These are phyloP conservation scores for Numenius phaeopus DNA, from an alignment of 2,797 vertebrate genomes.

Conservation along the genomic window DNA sequence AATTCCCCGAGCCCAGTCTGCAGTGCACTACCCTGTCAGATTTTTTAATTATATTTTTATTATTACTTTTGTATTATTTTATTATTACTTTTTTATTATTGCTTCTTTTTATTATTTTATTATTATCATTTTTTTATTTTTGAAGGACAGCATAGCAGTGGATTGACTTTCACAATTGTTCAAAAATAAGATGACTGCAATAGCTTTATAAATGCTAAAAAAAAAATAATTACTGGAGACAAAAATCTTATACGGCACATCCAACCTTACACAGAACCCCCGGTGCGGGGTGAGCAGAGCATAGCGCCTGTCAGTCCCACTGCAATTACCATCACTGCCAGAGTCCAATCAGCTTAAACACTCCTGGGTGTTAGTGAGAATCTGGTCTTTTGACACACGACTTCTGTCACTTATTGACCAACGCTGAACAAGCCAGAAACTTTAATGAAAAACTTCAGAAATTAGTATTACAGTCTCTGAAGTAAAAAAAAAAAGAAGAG, in stretches of 20 bases:
- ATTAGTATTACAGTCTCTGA: neutral
- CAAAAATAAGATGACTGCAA: neutral
- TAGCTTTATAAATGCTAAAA: neutral
- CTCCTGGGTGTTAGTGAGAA: neutral
- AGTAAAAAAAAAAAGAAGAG: neutral
- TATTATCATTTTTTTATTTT: neutral
- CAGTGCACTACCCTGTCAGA: neutral
- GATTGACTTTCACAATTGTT: neutral
- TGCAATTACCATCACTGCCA: neutral
- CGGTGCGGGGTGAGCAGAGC: neutral
- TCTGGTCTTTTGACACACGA: neutral
- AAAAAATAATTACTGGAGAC: neutral
- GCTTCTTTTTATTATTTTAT: too few relatives aligned
- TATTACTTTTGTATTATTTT: too few relatives aligned
- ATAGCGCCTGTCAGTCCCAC: neutral
- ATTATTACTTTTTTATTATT: too few relatives aligned
- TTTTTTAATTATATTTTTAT: too few relatives aligned
- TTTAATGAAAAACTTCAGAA: neutral
- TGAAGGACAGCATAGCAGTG: neutral
- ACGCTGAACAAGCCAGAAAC: accelerated
- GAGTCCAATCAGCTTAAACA: neutral
- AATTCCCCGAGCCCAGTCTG: accelerated
- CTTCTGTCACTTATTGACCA: neutral
- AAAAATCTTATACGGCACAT: accelerated
- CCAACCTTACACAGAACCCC: neutral